These are phyloP conservation scores for Pogonocichla stellata DNA, from an alignment of 2,113 vertebrate species.

Conservation along the genomic window DNA sequence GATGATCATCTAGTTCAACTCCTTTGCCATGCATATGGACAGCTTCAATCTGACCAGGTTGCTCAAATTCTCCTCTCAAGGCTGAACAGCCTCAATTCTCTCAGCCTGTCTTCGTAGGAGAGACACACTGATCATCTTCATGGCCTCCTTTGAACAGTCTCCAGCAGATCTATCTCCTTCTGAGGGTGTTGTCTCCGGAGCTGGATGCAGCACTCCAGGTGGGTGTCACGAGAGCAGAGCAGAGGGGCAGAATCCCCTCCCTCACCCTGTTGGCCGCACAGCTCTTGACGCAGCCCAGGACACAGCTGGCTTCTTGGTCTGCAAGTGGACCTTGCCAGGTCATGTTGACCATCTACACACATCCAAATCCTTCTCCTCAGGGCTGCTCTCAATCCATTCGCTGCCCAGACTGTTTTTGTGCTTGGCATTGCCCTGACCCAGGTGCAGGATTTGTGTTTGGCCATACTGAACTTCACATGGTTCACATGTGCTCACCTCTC, in stretches of 20 bases:
- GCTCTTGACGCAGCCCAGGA: background rate
- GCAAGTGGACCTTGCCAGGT: background rate
- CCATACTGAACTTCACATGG: background rate
- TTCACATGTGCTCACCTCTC: background rate
- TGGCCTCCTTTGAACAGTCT: background rate
- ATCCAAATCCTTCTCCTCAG: background rate
- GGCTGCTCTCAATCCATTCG: background rate
- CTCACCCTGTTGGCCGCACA: too few relatives aligned
- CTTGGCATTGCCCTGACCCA: background rate
- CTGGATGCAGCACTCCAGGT: background rate
- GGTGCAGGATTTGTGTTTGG: background rate
- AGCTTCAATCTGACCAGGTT: background rate
- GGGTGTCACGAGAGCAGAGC: background rate
- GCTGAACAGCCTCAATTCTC: background rate
- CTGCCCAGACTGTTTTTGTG: background rate
- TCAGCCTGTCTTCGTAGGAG: background rate
- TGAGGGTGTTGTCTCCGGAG: background rate
- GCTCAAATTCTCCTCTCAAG: background rate
- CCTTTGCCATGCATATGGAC: rapidly evolving
- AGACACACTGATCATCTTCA: too few relatives aligned
- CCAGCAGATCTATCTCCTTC: background rate
- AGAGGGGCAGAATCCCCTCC: background rate
- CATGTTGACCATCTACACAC: background rate
- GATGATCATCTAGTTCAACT: rapidly evolving
- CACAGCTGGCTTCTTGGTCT: background rate